Percentiles rank a stretch among this genome's conserved stretches.
These are phyloP conservation scores for Syngnathus rostellatus DNA, from an alignment of 2,797 vertebrate species.

Conservation along the genomic window DNA sequence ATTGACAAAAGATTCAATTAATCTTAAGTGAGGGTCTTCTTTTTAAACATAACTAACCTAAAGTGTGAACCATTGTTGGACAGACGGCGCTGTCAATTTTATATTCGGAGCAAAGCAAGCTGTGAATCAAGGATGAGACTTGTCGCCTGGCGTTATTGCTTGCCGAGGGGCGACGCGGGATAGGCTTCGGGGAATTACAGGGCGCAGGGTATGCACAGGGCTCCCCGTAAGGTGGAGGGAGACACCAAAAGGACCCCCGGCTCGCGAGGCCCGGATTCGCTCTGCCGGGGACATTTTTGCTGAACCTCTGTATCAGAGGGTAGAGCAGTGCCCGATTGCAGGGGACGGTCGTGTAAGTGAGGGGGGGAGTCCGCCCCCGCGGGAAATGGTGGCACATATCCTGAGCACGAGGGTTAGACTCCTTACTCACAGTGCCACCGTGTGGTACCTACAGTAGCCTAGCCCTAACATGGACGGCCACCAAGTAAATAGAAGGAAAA, in stretches of 20 bases:
- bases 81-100: conserved; percentile 47
- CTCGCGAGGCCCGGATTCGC: conserved; percentile 55
- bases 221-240: conserved; percentile 55
- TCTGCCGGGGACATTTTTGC: conserved; percentile 54
- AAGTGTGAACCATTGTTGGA: conserved; percentile 58
- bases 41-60: conserved; percentile 50
- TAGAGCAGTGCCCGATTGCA: conserved; percentile 58
- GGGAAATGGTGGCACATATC: conserved; percentile 54
- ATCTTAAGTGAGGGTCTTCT: conserved; percentile 51
- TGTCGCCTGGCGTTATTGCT: background rate
- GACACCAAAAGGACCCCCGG: conserved; percentile 49
- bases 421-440: conserved; percentile 64
- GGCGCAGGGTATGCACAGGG: conserved; percentile 61
- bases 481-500: conserved; percentile 39
- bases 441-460: conserved; percentile 65
- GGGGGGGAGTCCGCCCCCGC: conserved; percentile 23
- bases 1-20: conserved; percentile 44
- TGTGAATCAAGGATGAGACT: conserved; percentile 60
- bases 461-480: conserved; percentile 58
- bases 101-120: conserved; percentile 49
- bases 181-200: conserved; percentile 50
- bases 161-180: background rate
- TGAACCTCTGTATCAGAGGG: conserved; percentile 77
- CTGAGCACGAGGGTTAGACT: conserved; percentile 60
- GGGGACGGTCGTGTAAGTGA: conserved; percentile 41